A percentile compares a stretch with the other conserved stretches of the same genome.
These are phyloP conservation scores for Pomatostomus ruficeps DNA, from an alignment of 2,113 vertebrate species.

Conservation along the genomic window DNA sequence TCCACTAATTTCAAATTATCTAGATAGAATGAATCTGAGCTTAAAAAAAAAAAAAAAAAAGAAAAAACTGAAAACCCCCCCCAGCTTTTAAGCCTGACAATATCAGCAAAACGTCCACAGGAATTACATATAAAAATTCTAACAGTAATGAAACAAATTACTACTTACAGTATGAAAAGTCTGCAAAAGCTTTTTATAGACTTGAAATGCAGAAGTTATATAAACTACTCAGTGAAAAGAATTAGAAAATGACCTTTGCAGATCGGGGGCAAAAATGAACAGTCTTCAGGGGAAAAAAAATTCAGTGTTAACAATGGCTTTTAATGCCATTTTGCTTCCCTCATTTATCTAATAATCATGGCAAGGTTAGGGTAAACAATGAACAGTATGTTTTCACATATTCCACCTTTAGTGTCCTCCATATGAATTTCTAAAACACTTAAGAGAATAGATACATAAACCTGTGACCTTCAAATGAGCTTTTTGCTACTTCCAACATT, in stretches of 20 bases:
- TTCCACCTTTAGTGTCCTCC: constrained; percentile 78
- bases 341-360: constrained; percentile 80
- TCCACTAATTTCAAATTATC: constrained; percentile 72
- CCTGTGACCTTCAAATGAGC: constrained; percentile 80
- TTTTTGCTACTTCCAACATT: constrained; percentile 83
- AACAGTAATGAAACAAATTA: constrained; percentile 77
- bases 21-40: constrained; percentile 52
- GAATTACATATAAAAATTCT: constrained; percentile 75
- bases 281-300: constrained; percentile 69
- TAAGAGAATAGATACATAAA: constrained; percentile 81
- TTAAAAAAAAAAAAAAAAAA: constrained; percentile 14
- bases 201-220: constrained; percentile 80
- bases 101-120: constrained; percentile 71
- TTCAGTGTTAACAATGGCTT: constrained; percentile 73
- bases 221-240: constrained; percentile 76
- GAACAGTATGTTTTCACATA: constrained; percentile 79
- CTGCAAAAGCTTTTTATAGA: constrained; percentile 76
- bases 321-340: constrained; percentile 76
- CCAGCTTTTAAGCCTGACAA: constrained; percentile 74
- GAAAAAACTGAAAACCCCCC: constrained; percentile 56
- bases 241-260: constrained; percentile 80
- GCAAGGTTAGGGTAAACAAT: constrained; percentile 84
- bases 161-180: constrained; percentile 74
- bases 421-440: constrained; percentile 82
- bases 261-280: constrained; percentile 80